Percentiles rank a stretch among this genome's conserved stretches.
Evolutionary conservation across 1,140 invertebrate genomes (phyloP).

Genomic region (Oedothorax gibbosus): DNA sequence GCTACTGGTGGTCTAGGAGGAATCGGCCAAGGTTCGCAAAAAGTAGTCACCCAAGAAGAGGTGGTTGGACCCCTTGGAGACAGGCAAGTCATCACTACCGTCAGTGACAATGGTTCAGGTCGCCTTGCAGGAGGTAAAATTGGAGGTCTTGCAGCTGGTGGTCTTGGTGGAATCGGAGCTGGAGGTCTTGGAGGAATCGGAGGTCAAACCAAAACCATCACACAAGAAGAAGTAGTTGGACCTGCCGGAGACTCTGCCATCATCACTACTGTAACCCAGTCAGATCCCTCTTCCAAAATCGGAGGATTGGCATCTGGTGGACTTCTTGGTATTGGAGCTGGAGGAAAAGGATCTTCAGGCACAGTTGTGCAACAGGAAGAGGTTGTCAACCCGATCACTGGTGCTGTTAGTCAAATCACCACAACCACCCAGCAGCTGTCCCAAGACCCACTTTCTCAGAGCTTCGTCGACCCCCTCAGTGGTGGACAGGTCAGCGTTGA

Average conservation of each 20-base stretch:
- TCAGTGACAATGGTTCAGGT: conserved; percentile 11
- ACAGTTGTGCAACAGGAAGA: conserved; percentile 34
- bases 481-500: conserved; percentile 5
- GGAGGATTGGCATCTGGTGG: conserved; percentile 10
- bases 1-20: conserved; percentile 17
- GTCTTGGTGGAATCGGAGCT: background rate
- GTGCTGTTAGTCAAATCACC: background rate
- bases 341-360: background rate
- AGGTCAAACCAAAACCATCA: conserved; percentile 10
- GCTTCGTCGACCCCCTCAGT: conserved; percentile 21
- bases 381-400: background rate
- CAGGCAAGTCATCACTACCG: conserved; percentile 19
- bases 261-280: conserved; percentile 31
- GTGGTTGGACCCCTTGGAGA: conserved; percentile 40
- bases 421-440: conserved; percentile 21
- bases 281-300: conserved; percentile 6
- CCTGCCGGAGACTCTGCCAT: conserved; percentile 3
- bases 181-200: background rate
- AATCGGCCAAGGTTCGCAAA: conserved; percentile 2
- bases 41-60: conserved; percentile 35
- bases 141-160: background rate
- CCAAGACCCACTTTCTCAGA: conserved; percentile 35
- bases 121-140: conserved; percentile 12
- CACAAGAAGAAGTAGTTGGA: conserved; percentile 20
- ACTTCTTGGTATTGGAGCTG: background rate